A percentile compares a stretch with the other conserved stretches of the same genome.
These are phyloP conservation scores for Zophobas atratus DNA, from an alignment of 1,140 invertebrate species.

Conservation along the genomic window DNA sequence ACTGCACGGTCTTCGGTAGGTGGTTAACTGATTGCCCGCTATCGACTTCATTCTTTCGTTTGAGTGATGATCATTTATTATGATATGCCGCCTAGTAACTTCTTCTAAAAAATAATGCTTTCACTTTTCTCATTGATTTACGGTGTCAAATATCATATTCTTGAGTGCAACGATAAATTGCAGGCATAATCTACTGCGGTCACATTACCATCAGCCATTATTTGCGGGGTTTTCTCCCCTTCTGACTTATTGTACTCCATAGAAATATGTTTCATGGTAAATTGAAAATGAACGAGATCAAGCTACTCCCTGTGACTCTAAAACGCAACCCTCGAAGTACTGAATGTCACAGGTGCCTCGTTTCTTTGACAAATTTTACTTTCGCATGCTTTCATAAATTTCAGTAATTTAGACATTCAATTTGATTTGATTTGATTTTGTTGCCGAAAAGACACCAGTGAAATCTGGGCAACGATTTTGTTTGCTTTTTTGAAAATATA, in stretches of 20 bases:
- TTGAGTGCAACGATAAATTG: slow-evolving; percentile 13
- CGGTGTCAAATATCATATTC: neutral
- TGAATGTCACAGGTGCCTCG: slow-evolving; percentile 4
- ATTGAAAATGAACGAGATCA: slow-evolving; percentile 30
- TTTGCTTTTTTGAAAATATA: too few species aligned
- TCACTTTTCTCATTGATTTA: slow-evolving; percentile 5
- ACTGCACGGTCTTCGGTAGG: too few species aligned
- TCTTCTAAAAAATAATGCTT: too few species aligned
- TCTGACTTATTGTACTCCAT: slow-evolving; percentile 15
- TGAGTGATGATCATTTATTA: too few species aligned
- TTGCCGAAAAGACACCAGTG: too few species aligned
- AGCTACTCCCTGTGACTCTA: neutral
- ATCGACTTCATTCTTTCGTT: neutral
- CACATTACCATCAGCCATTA: slow-evolving; percentile 30
- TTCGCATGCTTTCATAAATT: too few species aligned
- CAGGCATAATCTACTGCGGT: slow-evolving; percentile 30
- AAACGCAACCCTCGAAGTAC: slow-evolving; percentile 3
- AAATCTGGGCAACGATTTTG: too few species aligned
- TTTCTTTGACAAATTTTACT: neutral
- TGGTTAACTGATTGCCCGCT: too few species aligned
- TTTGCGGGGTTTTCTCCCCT: slow-evolving; percentile 8
- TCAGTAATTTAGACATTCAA: too few species aligned
- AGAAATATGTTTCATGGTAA: slow-evolving; percentile 36
- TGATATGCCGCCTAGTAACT: too few species aligned
- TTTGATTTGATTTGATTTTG: too few species aligned